These are phyloP conservation scores for Eristalis pertinax DNA, from an alignment of 2,888 invertebrate species.

Conservation along the genomic window DNA sequence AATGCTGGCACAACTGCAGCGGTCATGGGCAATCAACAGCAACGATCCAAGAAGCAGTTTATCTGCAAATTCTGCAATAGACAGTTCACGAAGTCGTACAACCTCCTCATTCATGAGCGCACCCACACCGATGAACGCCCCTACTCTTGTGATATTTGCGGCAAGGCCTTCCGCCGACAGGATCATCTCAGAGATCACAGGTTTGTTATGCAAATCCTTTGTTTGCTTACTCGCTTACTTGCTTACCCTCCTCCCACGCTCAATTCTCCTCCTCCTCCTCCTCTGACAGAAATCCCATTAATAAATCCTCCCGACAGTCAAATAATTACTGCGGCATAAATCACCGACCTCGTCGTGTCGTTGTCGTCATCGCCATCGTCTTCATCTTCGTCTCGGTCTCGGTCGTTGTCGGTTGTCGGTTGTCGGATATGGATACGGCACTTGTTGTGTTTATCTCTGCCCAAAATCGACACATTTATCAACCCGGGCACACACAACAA, in stretches of 20 bases:
- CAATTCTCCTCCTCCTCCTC: not conserved
- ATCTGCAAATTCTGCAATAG: slow-evolving; percentile 99
- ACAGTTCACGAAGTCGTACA: slow-evolving; percentile 98
- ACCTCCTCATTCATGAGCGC: slow-evolving; percentile 97
- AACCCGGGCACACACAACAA: slow-evolving; percentile 61
- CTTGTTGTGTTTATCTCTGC: slow-evolving; percentile 62
- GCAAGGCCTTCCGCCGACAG: slow-evolving; percentile 97
- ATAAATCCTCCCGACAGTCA: slow-evolving; percentile 62
- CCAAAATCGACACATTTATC: slow-evolving; percentile 70
- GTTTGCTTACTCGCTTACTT: slow-evolving; percentile 55
- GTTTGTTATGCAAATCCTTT: slow-evolving; percentile 82
- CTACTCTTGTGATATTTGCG: slow-evolving; percentile 98
- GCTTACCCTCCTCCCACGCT: not conserved
- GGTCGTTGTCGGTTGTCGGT: not conserved
- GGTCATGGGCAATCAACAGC: slow-evolving; percentile 75
- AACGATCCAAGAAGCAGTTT: slow-evolving; percentile 97
- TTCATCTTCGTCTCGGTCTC: not conserved
- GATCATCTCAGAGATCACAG: slow-evolving; percentile 97
- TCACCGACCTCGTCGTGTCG: slow-evolving; percentile 51
- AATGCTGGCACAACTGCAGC: slow-evolving; percentile 68
- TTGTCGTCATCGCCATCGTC: slow-evolving; percentile 26
- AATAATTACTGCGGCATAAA: slow-evolving; percentile 68
- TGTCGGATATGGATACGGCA: slow-evolving; percentile 57
- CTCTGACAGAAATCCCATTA: slow-evolving; percentile 48
- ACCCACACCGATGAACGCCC: slow-evolving; percentile 99